Evolutionary conservation across 2,113 vertebrate species (phyloP), one percentile per base, ranked within the genome.

Genomic region (Scopus umbretta): DNA sequence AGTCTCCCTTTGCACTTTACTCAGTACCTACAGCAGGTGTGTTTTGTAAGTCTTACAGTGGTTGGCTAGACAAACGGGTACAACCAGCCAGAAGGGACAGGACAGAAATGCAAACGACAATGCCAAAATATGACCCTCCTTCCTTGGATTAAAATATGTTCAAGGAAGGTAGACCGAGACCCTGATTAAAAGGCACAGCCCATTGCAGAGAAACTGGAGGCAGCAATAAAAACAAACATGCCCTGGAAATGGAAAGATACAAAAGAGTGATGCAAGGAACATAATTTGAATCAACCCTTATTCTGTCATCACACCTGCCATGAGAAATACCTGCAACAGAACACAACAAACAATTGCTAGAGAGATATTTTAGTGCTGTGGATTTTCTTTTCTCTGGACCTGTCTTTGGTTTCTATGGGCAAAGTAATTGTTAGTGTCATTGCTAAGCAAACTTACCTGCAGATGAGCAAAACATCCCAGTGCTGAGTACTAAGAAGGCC

Each of bases 381-480:
- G 62, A 30, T 55, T 82, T 65, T 36, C 43, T 61, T 16, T 47
- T 9, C 53, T 66, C 85, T 61, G 70, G 27, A 34, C 11, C 32
- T 25, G 5, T 3, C 42, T 42, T 9, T 30, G 25, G 20, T 50
- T 52, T 85, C 75, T 63, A 29, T 7, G n/a, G 32, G 50, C 32
- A 58, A 88, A 49, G 62, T 16, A 20, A 30, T 1, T 10, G 32
- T 12, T 6, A 49, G 14, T 45, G 27, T 19, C 27, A 36, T 10
- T 26, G 52, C 38, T 71, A 43, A 76, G 52, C 45, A 81, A 30
- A 97, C 98, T 91, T 91, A 99, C 99, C 99, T 96, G 99, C 99
- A 40, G 99, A 99, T 7, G 99, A 99, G 96, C 98, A 99, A 97
- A 99, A 99, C 99, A 99, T 99, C 83, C 99, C 99, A 1, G 99